Conservation (phyloP, 2,888 invertebrate species). For the Girardia tigrina region DNA sequence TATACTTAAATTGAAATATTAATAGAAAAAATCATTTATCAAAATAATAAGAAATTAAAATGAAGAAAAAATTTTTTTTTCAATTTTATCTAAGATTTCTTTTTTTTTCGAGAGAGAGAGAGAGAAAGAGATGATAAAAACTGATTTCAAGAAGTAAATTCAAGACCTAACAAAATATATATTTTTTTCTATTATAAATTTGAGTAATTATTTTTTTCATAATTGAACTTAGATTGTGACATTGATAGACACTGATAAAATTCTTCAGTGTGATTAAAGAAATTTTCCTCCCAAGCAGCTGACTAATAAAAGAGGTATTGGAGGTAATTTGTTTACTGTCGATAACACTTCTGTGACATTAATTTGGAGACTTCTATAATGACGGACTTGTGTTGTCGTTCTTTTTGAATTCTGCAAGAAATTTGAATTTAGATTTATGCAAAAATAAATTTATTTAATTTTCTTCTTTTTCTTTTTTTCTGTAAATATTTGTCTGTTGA, state of each 20-base stretch:
- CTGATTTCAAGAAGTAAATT: constrained; percentile 4
- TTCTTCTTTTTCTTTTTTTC: no score
- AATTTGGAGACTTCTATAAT: not conserved
- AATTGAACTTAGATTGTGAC: constrained; percentile 23
- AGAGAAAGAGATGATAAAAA: not conserved
- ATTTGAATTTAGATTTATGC: no score
- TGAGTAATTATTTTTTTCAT: constrained; percentile 13
- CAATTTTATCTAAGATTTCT: no score
- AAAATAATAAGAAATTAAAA: no score
- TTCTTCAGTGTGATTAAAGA: constrained; percentile 2
- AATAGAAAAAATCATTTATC: no score
- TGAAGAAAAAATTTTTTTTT: no score
- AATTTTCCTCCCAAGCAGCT: not conserved
- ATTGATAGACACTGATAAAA: constrained; percentile 20
- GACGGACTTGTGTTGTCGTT: no score
- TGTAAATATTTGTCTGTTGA: no score
- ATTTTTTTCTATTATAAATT: not conserved
- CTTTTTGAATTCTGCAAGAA: no score
- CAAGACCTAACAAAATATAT: constrained; percentile 8
- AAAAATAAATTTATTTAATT: no score
- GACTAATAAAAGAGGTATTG: not conserved
- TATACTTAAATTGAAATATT: no score
- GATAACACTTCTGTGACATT: constrained; percentile 2
- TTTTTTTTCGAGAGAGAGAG: no score
- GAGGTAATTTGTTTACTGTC: constrained; percentile 20